Evolutionary conservation across 2,797 vertebrate species (phyloP).

Genomic region (Macrochelys suwanniensis): DNA sequence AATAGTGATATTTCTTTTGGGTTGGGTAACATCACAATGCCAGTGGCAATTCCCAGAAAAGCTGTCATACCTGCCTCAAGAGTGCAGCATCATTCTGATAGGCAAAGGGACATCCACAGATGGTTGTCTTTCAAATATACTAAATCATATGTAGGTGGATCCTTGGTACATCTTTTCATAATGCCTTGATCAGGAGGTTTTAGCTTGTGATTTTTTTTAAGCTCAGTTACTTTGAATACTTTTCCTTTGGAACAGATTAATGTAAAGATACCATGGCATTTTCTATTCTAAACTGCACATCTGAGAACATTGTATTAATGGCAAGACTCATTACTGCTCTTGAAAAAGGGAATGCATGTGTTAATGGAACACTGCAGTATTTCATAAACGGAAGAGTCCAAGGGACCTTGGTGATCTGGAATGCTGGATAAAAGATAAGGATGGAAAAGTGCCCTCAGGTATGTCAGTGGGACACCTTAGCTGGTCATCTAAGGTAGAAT

Average conservation of each 20-base stretch:
- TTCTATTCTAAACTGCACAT: constrained; percentile 23
- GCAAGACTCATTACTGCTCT: neutral
- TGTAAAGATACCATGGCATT: constrained; percentile 1
- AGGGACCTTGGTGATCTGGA: neutral
- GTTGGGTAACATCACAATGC: too few relatives aligned
- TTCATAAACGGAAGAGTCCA: neutral
- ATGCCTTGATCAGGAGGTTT: neutral
- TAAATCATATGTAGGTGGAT: neutral
- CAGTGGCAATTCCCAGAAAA: neutral
- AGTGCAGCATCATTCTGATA: constrained; percentile 14
- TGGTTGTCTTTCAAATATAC: constrained; percentile 24
- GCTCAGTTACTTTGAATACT: neutral
- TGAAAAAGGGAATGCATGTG: neutral
- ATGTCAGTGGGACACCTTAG: neutral
- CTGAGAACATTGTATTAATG: neutral
- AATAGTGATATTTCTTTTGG: too few relatives aligned
- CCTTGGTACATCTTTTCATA: neutral
- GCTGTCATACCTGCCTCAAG: neutral
- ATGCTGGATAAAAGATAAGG: neutral
- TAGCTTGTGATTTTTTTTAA: constrained; percentile 8
- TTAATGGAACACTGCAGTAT: neutral
- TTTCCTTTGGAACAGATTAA: constrained; percentile 19
- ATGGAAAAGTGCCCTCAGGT: neutral
- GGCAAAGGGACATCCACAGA: neutral
- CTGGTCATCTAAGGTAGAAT: neutral